A percentile compares a stretch with the other conserved stretches of the same genome.
phyloP scores from a whole-genome alignment of 2,113 vertebrate genomes.

The Elgaria multicarinata region DNA sequence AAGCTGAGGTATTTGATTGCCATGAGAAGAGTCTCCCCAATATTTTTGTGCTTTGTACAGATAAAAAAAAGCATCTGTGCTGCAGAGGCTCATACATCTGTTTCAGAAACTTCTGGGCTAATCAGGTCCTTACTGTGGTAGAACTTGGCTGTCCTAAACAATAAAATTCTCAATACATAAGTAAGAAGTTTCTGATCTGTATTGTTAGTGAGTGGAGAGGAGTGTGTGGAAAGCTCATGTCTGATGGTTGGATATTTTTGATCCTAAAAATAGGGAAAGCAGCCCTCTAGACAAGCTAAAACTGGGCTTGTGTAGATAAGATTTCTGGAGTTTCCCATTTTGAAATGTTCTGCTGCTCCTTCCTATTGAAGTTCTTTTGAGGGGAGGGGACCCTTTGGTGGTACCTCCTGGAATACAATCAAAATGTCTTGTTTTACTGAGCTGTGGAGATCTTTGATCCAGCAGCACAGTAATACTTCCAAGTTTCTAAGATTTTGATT shows the following conservation, averaged over 20 bases:
- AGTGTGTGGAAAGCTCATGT: neutral
- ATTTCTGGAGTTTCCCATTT: neutral
- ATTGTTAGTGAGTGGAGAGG: neutral
- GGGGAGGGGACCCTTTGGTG: neutral
- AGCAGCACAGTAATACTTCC: neutral
- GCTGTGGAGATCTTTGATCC: conserved; percentile 24
- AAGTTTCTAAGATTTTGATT: neutral
- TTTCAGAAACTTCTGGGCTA: conserved; percentile 53
- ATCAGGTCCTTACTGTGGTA: conserved; percentile 57
- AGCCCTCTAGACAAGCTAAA: neutral
- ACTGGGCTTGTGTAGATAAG: neutral
- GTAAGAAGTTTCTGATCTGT: conserved; percentile 43
- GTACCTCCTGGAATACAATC: neutral
- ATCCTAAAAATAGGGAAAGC: neutral
- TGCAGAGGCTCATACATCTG: conserved; percentile 19
- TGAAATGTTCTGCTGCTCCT: neutral
- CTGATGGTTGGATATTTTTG: neutral
- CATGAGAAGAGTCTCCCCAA: neutral
- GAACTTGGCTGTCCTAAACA: conserved; percentile 55
- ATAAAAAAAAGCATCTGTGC: neutral
- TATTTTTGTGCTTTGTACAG: neutral
- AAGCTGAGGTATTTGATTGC: neutral
- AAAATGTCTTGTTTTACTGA: neutral
- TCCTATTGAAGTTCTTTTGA: neutral
- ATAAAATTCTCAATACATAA: conserved; percentile 5